phyloP scores from a whole-genome alignment of 2,113 vertebrate genomes.

The Todiramphus chloris region DNA sequence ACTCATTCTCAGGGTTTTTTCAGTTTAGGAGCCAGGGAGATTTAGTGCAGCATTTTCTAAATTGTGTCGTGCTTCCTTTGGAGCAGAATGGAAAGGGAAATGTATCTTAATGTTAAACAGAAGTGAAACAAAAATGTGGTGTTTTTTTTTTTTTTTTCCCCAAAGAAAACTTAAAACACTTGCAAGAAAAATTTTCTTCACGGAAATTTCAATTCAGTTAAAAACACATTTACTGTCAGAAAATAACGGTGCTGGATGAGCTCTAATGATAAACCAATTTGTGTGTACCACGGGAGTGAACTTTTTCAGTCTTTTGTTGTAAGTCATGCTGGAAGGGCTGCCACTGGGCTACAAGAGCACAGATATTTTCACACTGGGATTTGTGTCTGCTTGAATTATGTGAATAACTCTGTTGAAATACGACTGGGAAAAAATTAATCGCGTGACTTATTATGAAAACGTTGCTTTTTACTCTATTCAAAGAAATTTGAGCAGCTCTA shows the following conservation, averaged over 20 bases:
- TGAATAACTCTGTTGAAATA: conserved; percentile 34
- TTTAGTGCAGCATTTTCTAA: conserved; percentile 27
- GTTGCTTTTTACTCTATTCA: background rate
- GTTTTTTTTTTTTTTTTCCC: background rate
- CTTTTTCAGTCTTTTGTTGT: background rate
- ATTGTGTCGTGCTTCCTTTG: background rate
- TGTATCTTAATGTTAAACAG: conserved; percentile 40
- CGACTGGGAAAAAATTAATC: background rate
- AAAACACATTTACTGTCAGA: conserved; percentile 28
- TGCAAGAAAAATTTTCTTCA: conserved; percentile 35
- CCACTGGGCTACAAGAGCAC: conserved; percentile 1
- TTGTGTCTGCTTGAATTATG: conserved; percentile 48
- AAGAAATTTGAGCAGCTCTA: background rate
- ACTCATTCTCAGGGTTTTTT: background rate
- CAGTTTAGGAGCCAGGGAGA: background rate
- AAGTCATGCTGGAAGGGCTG: conserved; percentile 44
- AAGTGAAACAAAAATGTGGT: background rate
- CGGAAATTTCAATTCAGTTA: background rate
- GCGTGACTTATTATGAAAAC: conserved; percentile 5
- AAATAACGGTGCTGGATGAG: conserved; percentile 36
- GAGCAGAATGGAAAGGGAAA: background rate
- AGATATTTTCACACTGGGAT: conserved; percentile 40
- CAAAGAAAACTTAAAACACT: conserved; percentile 32
- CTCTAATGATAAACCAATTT: conserved; percentile 41
- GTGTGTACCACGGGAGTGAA: background rate